Conservation (phyloP, 1,140 invertebrate genomes). For the Cherax destructor region DNA sequence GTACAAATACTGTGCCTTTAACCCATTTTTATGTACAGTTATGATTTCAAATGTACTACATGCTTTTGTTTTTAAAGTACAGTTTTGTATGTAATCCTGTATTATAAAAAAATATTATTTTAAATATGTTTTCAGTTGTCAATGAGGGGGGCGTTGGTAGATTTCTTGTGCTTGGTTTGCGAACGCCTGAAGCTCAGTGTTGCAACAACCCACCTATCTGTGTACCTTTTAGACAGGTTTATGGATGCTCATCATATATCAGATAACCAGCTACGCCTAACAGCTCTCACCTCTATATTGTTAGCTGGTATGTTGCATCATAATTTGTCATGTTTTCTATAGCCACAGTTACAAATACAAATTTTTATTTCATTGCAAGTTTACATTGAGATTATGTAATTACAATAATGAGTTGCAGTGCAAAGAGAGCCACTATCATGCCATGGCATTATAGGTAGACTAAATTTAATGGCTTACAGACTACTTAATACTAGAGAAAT, state of each 20-base stretch:
- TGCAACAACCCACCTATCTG: constrained; percentile 59
- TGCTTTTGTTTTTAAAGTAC: not conserved
- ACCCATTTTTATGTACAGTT: too few species aligned
- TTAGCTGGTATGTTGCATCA: constrained; percentile 53
- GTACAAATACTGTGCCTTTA: too few species aligned
- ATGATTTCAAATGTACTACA: too few species aligned
- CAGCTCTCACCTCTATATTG: constrained; percentile 54
- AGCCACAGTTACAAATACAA: too few species aligned
- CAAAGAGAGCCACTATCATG: too few species aligned
- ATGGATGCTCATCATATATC: constrained; percentile 64
- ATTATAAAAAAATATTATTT: not conserved
- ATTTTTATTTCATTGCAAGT: too few species aligned
- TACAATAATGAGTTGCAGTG: too few species aligned
- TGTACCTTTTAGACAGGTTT: constrained; percentile 65
- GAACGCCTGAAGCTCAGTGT: constrained; percentile 61
- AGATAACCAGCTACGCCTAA: constrained; percentile 41
- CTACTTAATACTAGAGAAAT: too few species aligned
- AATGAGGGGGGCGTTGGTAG: constrained; percentile 44
- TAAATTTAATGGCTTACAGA: too few species aligned
- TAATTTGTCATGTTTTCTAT: too few species aligned
- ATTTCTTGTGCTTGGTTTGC: constrained; percentile 54
- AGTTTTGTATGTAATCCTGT: not conserved
- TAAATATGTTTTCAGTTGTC: constrained; percentile 47
- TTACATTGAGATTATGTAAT: too few species aligned
- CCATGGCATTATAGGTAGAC: too few species aligned